These are phyloP conservation scores for Andrena haemorrhoa DNA, from an alignment of 2,888 invertebrate genomes.

Conservation along the genomic window DNA sequence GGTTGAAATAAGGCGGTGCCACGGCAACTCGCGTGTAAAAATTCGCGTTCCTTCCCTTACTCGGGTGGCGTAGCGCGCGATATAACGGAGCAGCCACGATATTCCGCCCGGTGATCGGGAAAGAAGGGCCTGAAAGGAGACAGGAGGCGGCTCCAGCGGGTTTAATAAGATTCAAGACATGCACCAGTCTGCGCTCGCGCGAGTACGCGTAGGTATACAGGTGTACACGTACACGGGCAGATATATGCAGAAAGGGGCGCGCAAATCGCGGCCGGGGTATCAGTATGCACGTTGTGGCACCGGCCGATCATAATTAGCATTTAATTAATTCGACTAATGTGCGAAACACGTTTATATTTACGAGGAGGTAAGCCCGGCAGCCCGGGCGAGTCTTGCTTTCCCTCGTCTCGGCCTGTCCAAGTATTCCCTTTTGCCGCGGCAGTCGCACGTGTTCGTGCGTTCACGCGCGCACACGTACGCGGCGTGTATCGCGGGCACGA, in stretches of 20 bases:
- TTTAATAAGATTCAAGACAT: conserved; percentile 75
- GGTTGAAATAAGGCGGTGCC: conserved; percentile 43
- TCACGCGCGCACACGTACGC: not conserved
- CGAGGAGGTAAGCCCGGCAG: conserved; percentile 66
- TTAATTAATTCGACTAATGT: conserved; percentile 82
- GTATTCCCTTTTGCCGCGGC: conserved; percentile 44
- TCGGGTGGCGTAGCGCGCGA: conserved; percentile 30
- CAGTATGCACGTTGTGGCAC: conserved; percentile 74
- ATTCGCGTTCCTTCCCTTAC: conserved; percentile 38
- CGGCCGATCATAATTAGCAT: conserved; percentile 81
- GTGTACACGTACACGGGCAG: not conserved
- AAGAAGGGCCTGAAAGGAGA: conserved; percentile 32
- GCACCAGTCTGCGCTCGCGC: conserved; percentile 42
- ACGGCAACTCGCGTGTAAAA: conserved; percentile 62
- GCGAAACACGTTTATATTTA: conserved; percentile 80
- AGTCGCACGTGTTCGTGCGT: conserved; percentile 9
- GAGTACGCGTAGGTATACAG: too few relatives aligned
- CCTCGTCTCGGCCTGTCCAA: conserved; percentile 48
- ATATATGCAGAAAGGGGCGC: conserved; percentile 37
- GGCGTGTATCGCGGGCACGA: conserved; percentile 58
- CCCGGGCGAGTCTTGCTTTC: conserved; percentile 61
- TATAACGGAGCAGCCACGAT: conserved; percentile 53
- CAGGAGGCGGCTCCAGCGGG: conserved; percentile 29
- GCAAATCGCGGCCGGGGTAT: conserved; percentile 64
- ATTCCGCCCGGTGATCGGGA: conserved; percentile 52